These are phyloP conservation scores for Pachycephala philippinensis DNA, from an alignment of 2,113 vertebrate genomes.

Conservation along the genomic window DNA sequence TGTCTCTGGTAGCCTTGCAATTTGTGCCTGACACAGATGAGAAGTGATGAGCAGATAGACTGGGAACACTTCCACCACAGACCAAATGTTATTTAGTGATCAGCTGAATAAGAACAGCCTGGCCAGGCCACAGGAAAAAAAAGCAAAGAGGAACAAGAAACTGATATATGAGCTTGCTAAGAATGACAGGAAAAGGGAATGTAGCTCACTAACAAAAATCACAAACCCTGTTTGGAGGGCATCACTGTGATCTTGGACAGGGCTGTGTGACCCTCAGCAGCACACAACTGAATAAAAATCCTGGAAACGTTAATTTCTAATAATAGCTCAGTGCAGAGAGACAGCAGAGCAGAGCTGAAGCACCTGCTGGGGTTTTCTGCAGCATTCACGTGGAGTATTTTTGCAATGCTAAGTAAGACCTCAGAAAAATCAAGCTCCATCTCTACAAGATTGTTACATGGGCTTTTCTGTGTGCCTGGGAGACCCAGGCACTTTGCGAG, in stretches of 20 bases:
- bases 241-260: rapidly evolving
- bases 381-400: rapidly evolving
- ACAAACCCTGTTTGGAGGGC: not conserved
- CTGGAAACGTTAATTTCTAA: not conserved
- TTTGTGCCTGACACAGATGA: not conserved
- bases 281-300: not conserved
- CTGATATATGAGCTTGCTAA: rapidly evolving
- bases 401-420: not conserved
- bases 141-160: rapidly evolving
- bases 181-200: rapidly evolving
- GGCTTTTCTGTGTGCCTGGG: not conserved
- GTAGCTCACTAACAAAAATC: not conserved
- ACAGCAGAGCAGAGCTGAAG: not conserved
- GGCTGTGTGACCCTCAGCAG: not conserved
- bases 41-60: not conserved
- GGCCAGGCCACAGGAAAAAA: not conserved
- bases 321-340: not conserved
- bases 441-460: not conserved
- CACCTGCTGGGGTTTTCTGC: not conserved
- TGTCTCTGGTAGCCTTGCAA: rapidly evolving
- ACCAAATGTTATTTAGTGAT: not conserved
- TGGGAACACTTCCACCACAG: not conserved
- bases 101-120: not conserved
- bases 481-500: not conserved
- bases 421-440: not conserved